Evolutionary conservation across 2,113 vertebrate genomes (phyloP), one percentile per base, ranked within the genome.

Genomic region (Colistium nudipinnis): DNA sequence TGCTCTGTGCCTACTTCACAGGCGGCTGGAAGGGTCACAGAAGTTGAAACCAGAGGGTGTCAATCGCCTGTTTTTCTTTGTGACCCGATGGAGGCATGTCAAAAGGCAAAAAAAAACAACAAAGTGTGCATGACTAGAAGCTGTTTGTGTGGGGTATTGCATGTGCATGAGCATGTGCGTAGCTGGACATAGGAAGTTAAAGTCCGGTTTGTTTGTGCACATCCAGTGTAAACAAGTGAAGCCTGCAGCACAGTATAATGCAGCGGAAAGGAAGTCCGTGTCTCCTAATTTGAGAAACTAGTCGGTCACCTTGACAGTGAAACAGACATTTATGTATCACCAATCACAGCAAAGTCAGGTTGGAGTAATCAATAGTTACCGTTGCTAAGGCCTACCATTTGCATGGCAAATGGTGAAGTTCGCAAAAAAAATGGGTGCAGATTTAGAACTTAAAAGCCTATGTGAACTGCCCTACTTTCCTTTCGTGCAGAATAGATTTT

Each of bases 41-140:
- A 77, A 91, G 87, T 89, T 91, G 80, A 89, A 88, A 83, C 80
- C 75, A 65, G 84, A 78, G 84, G 66, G 81, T 88, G 82, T 81
- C 85, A 69, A 71, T 83, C 45, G 76, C 27, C 71, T 64, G 68
- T 45, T 87, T 81, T 7, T 35, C 74, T 76, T 56, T 51, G 33
- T 54, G 76, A 77, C 76, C 81, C 55, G 24, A 31, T 45, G 49
- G 66, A 80, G 44, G 69, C 68, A 62, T 74, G 76, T 27, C 45
- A 59, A 67, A 74, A 35, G 43, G 22, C n/a, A 27, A 24, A 27
- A 59, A 20, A 36, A 22, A 30, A 27, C 25, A 62, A 47, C 17
- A 20, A 31, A 48, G 27, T 5, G 54, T 25, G 66, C 61, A 61
- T 53, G 56, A 70, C 60, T 7, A 19, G 54, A 52, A 48, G 55